These are phyloP conservation scores for Drosophila paulistorum DNA, from an alignment of 1,140 invertebrate species.

Conservation along the genomic window DNA sequence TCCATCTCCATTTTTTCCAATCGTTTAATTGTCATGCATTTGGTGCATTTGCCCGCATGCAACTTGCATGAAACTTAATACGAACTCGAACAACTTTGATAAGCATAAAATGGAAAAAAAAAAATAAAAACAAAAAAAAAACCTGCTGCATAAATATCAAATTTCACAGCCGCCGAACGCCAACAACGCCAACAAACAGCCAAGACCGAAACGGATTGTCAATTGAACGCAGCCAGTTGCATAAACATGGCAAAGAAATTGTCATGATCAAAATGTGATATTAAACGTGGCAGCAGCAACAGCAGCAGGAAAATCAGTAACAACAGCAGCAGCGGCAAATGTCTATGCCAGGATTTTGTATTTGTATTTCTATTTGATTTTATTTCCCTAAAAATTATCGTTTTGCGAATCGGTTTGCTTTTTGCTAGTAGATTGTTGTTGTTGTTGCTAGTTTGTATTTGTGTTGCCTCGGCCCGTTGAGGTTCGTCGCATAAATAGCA, in stretches of 20 bases:
- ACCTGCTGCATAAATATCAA: conserved; percentile 80
- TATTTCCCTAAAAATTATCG: conserved; percentile 75
- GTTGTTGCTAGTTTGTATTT: conserved; percentile 9
- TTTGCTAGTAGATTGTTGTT: conserved; percentile 12
- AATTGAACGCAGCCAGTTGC: conserved; percentile 78
- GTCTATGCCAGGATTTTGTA: conserved; percentile 20
- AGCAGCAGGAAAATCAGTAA: conserved; percentile 20
- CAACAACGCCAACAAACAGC: conserved; percentile 31
- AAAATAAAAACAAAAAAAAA: not conserved
- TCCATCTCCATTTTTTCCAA: not conserved
- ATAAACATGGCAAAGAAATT: conserved; percentile 81
- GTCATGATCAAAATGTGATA: conserved; percentile 81
- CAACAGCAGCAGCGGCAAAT: conserved; percentile 8
- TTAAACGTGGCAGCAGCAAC: conserved; percentile 67
- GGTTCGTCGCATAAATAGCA: conserved; percentile 76
- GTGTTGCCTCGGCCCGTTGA: conserved; percentile 31
- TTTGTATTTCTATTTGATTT: conserved; percentile 71
- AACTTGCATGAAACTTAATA: conserved; percentile 74
- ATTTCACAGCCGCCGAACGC: conserved; percentile 68
- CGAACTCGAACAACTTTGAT: conserved; percentile 74
- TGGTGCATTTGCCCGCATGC: conserved; percentile 73
- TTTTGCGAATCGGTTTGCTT: conserved; percentile 35
- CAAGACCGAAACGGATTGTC: conserved; percentile 62
- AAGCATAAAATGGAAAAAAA: conserved; percentile 73
- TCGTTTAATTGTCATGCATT: conserved; percentile 78